Conservation (phyloP, 2,888 invertebrate genomes). For the Acheta domesticus region DNA sequence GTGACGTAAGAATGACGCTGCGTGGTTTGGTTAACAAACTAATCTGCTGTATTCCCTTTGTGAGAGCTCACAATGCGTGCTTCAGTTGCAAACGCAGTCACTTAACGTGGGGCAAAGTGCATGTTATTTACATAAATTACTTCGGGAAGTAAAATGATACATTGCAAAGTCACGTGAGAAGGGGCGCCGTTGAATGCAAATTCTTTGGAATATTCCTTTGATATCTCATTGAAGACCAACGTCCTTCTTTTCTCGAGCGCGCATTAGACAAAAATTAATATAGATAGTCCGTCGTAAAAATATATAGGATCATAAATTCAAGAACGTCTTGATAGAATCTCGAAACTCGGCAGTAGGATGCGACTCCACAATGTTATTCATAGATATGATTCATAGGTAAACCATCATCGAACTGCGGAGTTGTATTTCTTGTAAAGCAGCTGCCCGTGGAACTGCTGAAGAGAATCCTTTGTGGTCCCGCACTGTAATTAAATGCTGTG, state of each 20-base stretch:
- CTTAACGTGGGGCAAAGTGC: not conserved
- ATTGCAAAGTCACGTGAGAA: slow-evolving; percentile 3
- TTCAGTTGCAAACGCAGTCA: not conserved
- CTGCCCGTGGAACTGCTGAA: not conserved
- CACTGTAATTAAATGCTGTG: not conserved
- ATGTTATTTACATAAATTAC: slow-evolving; percentile 18
- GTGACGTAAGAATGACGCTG: not conserved
- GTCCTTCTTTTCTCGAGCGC: not conserved
- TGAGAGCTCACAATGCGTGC: not conserved
- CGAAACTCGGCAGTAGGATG: not conserved
- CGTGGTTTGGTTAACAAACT: slow-evolving; percentile 5
- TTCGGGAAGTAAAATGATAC: not conserved
- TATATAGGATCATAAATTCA: not conserved
- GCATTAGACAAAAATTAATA: slow-evolving; percentile 3
- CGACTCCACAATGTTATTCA: not conserved
- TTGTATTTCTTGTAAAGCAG: slow-evolving; percentile 5
- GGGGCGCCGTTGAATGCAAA: not conserved
- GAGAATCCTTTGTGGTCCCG: not conserved
- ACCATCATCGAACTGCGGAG: not conserved
- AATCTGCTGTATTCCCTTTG: not conserved
- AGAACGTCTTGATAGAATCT: not conserved
- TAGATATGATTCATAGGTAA: slow-evolving; percentile 18
- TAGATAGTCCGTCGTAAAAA: slow-evolving; percentile 5
- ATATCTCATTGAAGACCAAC: not conserved
- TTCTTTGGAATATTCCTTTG: not conserved